Evolutionary conservation across 2,113 vertebrate genomes (phyloP).

Genomic region (Chlamydotis undulata): DNA sequence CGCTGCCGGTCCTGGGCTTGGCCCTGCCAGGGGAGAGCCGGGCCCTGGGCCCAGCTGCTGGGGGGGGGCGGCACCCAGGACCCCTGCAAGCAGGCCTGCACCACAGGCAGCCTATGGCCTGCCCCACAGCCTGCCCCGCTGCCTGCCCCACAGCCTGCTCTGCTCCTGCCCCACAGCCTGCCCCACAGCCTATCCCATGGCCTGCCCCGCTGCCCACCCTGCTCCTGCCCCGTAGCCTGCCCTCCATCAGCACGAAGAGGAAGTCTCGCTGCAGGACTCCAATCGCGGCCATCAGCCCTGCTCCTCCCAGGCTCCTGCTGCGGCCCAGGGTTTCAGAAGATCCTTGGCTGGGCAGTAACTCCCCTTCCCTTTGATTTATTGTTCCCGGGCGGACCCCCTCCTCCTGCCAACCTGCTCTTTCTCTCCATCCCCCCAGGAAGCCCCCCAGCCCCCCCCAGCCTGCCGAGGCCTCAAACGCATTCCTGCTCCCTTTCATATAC

Average conservation of each 20-base stretch:
- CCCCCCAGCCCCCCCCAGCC: not conserved
- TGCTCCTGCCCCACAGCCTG: too few species aligned
- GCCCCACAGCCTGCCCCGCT: not conserved
- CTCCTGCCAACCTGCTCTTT: slow-evolving; percentile 29
- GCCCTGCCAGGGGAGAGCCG: accelerated
- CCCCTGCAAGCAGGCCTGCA: not conserved
- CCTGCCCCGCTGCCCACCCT: not conserved
- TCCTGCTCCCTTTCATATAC: slow-evolving; percentile 62
- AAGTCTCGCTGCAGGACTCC: slow-evolving; percentile 50
- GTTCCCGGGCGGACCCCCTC: slow-evolving; percentile 2
- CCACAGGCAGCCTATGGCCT: not conserved
- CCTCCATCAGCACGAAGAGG: not conserved
- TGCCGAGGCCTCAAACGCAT: slow-evolving; percentile 42
- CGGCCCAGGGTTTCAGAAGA: not conserved
- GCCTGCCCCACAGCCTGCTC: not conserved
- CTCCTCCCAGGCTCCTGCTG: slow-evolving; percentile 6
- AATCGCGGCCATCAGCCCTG: slow-evolving; percentile 24
- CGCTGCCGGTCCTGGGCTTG: accelerated
- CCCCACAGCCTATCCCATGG: too few species aligned
- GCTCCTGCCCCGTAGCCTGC: not conserved
- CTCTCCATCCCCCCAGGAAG: slow-evolving; percentile 55
- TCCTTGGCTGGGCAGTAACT: slow-evolving; percentile 13
- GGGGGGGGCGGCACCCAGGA: not conserved
- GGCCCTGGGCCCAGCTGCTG: not conserved
- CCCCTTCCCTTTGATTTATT: slow-evolving; percentile 34